These are phyloP conservation scores for Chesias legatella DNA, from an alignment of 2,888 invertebrate genomes.

Conservation along the genomic window DNA sequence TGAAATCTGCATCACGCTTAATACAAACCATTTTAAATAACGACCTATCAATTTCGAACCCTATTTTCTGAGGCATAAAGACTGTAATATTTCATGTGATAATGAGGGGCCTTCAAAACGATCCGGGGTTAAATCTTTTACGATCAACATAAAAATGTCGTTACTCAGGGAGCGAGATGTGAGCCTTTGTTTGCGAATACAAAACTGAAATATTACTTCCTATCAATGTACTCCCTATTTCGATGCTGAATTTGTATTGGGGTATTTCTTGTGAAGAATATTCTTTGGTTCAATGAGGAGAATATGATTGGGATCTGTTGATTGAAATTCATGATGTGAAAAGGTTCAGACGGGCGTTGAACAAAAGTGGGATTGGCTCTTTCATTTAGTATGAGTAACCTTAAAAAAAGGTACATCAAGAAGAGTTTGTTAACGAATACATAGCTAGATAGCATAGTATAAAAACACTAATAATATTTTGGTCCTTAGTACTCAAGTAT, in stretches of 20 bases:
- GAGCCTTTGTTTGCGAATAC: conserved; percentile 27
- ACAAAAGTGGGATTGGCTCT: too few relatives aligned
- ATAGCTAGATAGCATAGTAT: too few relatives aligned
- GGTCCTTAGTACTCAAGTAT: too few relatives aligned
- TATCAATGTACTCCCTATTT: conserved; percentile 10
- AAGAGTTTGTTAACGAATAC: too few relatives aligned
- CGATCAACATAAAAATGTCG: conserved; percentile 54
- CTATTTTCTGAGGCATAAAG: conserved; percentile 36
- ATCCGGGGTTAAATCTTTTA: conserved; percentile 49
- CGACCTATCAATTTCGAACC: conserved; percentile 36
- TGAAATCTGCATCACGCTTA: conserved; percentile 34
- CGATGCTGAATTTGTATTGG: conserved; percentile 12
- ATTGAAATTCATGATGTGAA: conserved; percentile 13
- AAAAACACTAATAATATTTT: too few relatives aligned
- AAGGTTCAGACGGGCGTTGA: neutral
- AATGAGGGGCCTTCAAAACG: conserved; percentile 45
- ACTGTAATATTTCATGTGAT: conserved; percentile 38
- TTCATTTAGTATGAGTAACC: too few relatives aligned
- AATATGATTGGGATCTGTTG: conserved; percentile 5
- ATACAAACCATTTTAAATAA: conserved; percentile 34
- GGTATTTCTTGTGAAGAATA: conserved; percentile 6
- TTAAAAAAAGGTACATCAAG: too few relatives aligned
- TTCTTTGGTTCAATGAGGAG: conserved; percentile 7
- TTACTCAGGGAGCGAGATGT: conserved; percentile 30
- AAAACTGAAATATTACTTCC: conserved; percentile 24